Base-by-base conservation (phyloP, 2,797 vertebrate species). In the Emydoidea blandingii region DNA sequence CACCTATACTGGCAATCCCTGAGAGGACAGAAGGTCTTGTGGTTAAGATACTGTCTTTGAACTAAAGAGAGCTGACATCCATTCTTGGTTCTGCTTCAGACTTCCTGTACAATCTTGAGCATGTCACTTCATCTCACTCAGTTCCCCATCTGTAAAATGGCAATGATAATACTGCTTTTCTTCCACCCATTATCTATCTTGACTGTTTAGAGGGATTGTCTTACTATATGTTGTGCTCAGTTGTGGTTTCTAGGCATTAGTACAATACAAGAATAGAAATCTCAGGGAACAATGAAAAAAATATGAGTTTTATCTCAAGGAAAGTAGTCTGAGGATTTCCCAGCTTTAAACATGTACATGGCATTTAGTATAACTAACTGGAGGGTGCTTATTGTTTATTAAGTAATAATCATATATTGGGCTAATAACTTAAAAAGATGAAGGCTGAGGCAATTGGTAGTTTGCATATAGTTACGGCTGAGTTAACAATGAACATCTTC, bases 391-490 rank as follows among this genome's bases (percentile, higher is more conserved):
- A 57, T 41, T 47, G 16, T 59, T 59, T 57, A 44, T 31, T 44
- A 31, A 82, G 41, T 19, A 57, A 57, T 56, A 41, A 23, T 1
- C 27, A 0, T 5, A 9, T 41, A 23, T 81, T 49, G 8, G 76
- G 19, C 2, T 19, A 84, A 8, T 11, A 89, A 11, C 74, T 50
- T 37, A 41, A 49, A 74, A 79, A 76, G 25, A 34, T 83, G 49
- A 5, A 4, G 4, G 1, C 21, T 31, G 47, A 59, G 5, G 4
- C 0, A 3, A 29, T 37, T 74, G 34, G 31, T 12, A 87, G 16
- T 47, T 8, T 16, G 4, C 2, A 9, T 3, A 16, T 10, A 29
- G 0, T 0, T 44, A 53, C 49, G 79, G 34, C 23, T 68, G 82
- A 41, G 57, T 0, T 4, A 85, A 54, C 25, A 18, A 79, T 12